Conservation (phyloP, 2,797 vertebrate species). For the Allobates femoralis region DNA sequence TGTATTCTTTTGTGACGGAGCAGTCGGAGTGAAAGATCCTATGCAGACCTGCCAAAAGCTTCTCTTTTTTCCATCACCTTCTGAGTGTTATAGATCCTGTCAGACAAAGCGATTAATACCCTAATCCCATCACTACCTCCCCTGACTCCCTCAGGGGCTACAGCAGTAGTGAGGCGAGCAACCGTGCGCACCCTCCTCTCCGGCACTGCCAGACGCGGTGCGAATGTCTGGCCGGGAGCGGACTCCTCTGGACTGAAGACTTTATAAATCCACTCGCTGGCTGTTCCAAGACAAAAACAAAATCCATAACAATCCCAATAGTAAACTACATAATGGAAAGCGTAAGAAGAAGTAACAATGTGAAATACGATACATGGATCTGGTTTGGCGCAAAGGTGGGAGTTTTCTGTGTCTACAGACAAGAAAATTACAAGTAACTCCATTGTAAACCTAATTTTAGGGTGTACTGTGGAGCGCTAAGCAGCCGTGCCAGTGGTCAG, state of each 20-base stretch:
- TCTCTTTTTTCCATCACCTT: conserved; percentile 51
- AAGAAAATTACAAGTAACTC: not conserved
- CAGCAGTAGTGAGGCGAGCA: conserved; percentile 30
- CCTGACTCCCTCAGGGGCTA: conserved; percentile 45
- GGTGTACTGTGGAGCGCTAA: not conserved
- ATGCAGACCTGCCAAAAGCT: conserved; percentile 77
- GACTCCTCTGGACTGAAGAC: not conserved
- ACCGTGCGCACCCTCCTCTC: conserved; percentile 26
- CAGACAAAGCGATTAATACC: conserved; percentile 60
- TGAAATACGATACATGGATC: not conserved
- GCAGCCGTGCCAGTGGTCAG: no score
- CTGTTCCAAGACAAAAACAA: not conserved
- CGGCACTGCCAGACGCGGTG: conserved; percentile 35
- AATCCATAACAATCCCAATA: not conserved
- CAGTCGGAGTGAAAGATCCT: conserved; percentile 61
- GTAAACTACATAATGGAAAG: not conserved
- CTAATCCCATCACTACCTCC: conserved; percentile 57
- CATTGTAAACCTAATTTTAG: not conserved
- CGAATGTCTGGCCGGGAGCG: conserved; percentile 8
- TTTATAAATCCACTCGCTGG: not conserved
- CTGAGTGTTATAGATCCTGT: conserved; percentile 56
- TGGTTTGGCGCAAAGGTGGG: not conserved
- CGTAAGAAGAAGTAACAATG: not conserved
- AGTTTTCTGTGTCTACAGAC: not conserved
- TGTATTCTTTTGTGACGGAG: conserved; percentile 28